Percentiles rank a stretch among this genome's conserved stretches.
phyloP scores from a whole-genome alignment of 2,888 invertebrate genomes.

The Eilema caniola region DNA sequence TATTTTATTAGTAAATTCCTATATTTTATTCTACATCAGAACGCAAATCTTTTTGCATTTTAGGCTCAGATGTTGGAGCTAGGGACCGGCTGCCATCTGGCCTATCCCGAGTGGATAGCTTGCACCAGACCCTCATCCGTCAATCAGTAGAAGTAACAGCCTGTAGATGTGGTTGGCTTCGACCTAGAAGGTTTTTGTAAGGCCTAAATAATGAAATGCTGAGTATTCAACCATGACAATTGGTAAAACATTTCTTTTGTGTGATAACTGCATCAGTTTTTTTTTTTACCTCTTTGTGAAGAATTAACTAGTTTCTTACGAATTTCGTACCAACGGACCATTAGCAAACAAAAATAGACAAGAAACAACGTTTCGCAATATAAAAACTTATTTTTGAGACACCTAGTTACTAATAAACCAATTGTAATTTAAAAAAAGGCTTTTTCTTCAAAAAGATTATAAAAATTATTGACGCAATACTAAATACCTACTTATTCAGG shows the following conservation, averaged over 20 bases:
- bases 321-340: neutral
- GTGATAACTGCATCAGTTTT: neutral
- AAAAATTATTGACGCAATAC: neutral
- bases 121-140: no score
- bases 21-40: no score
- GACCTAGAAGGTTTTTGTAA: no score
- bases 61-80: no score
- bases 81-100: no score
- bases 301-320: slow-evolving; percentile 9
- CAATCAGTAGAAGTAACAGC: no score
- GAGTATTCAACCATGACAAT: neutral
- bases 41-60: no score
- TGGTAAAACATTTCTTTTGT: neutral
- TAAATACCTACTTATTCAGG: neutral
- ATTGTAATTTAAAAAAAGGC: slow-evolving; percentile 11
- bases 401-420: neutral
- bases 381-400: neutral
- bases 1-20: no score
- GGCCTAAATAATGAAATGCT: no score
- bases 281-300: neutral
- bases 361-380: neutral
- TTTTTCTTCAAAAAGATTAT: neutral
- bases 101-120: no score
- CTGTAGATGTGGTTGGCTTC: no score
- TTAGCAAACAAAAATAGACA: slow-evolving; percentile 2